Percentiles rank a stretch among this genome's conserved stretches.
Conservation (phyloP, 2,888 invertebrate genomes). For the Pyrgus malvae region DNA sequence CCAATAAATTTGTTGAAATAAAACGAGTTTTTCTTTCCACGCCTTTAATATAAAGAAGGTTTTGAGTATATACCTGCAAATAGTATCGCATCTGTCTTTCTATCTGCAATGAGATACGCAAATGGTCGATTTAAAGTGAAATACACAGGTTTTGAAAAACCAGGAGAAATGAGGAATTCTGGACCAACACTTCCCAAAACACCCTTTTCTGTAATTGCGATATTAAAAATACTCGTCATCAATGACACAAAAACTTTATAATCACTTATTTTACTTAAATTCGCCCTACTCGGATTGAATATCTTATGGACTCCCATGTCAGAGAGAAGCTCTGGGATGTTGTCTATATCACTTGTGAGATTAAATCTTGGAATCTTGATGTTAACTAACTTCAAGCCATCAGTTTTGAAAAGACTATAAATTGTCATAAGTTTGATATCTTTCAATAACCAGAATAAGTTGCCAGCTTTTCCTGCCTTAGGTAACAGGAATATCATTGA, state of each 20-base stretch:
- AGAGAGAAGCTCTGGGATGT: conserved; percentile 64
- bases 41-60: conserved; percentile 50
- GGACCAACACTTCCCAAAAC: conserved; percentile 53
- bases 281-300: conserved; percentile 50
- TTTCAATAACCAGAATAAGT: conserved; percentile 70
- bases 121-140: conserved; percentile 61
- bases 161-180: conserved; percentile 42
- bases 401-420: conserved; percentile 58
- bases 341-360: conserved; percentile 70
- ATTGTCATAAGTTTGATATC: conserved; percentile 67
- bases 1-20: conserved; percentile 19
- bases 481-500: conserved; percentile 86
- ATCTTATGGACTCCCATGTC: conserved; percentile 64
- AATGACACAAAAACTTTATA: conserved; percentile 51
- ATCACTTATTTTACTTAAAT: conserved; percentile 54
- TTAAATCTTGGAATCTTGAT: conserved; percentile 83
- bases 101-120: conserved; percentile 65
- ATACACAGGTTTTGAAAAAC: conserved; percentile 40
- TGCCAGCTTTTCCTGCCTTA: conserved; percentile 52
- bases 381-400: conserved; percentile 64
- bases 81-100: conserved; percentile 49
- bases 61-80: conserved; percentile 67
- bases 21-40: background rate
- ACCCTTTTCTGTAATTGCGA: conserved; percentile 67
- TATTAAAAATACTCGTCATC: conserved; percentile 62